Evolutionary conservation across 2,113 vertebrate species (phyloP).

Genomic region (Gobiocypris rarus): DNA sequence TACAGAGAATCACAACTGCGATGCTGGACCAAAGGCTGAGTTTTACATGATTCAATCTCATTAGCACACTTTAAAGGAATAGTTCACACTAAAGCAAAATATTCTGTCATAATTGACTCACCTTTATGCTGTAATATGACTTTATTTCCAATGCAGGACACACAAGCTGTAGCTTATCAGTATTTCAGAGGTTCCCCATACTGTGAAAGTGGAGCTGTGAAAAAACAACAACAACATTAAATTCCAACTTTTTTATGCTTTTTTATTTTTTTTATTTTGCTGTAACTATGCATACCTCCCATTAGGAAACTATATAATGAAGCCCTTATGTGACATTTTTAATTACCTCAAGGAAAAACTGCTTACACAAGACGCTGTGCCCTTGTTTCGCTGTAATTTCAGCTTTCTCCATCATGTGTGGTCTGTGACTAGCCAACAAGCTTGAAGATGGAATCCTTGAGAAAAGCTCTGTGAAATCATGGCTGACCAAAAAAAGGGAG

Average conservation of each 20-base stretch:
- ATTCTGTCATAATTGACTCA: neutral
- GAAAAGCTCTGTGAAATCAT: neutral
- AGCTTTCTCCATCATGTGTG: conserved; percentile 13
- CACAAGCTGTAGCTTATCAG: neutral
- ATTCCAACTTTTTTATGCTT: neutral
- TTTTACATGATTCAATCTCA: neutral
- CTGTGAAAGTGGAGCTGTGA: neutral
- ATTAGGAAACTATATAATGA: conserved; percentile 11
- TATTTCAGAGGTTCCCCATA: neutral
- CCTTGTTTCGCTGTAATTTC: conserved; percentile 2
- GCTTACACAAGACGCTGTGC: neutral
- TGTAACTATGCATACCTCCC: neutral
- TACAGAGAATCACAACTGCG: too few relatives aligned
- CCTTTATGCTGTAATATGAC: neutral
- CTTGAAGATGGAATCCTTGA: conserved; percentile 4
- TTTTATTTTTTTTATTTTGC: neutral
- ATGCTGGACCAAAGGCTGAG: neutral
- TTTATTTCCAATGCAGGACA: neutral
- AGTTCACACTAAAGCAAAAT: neutral
- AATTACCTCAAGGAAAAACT: conserved; percentile 8
- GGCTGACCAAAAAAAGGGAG: neutral
- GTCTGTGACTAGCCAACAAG: neutral
- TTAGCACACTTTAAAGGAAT: neutral
- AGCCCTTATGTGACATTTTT: conserved; percentile 11
- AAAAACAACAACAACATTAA: neutral